Evolutionary conservation across 2,797 vertebrate species (phyloP).

Genomic region (Mionectes olivaceus): DNA sequence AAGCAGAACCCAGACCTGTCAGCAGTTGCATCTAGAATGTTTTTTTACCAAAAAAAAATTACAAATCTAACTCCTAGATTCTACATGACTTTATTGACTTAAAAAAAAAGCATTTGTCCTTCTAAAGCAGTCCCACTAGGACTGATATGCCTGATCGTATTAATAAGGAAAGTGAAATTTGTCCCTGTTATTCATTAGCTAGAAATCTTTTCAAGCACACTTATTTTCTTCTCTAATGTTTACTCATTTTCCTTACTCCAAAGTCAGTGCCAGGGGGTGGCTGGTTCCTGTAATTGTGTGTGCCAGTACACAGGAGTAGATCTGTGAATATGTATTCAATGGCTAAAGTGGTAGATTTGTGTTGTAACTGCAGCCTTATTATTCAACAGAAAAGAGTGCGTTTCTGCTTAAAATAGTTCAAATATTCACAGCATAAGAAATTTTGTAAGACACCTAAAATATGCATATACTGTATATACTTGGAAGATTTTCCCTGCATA

Average conservation of each 20-base stretch:
- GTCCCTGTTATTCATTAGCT: conserved; percentile 23
- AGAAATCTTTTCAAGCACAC: conserved; percentile 14
- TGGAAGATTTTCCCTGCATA: neutral
- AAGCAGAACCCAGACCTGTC: neutral
- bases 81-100: neutral
- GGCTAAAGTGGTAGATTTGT: neutral
- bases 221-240: conserved; percentile 41
- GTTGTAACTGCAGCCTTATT: neutral
- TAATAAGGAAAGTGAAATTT: neutral
- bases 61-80: neutral
- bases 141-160: neutral
- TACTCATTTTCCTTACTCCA: conserved; percentile 2
- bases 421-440: neutral
- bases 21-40: neutral
- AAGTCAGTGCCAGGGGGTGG: neutral
- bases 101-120: neutral
- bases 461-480: neutral
- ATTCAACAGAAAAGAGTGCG: neutral
- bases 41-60: neutral
- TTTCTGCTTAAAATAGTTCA: neutral
- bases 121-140: neutral
- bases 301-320: neutral
- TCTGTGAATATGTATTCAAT: neutral
- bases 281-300: neutral
- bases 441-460: neutral